Percentiles rank a stretch among this genome's conserved stretches.
These are phyloP conservation scores for Corythornis leucogaster DNA, from an alignment of 2,797 vertebrate species.

Conservation along the genomic window DNA sequence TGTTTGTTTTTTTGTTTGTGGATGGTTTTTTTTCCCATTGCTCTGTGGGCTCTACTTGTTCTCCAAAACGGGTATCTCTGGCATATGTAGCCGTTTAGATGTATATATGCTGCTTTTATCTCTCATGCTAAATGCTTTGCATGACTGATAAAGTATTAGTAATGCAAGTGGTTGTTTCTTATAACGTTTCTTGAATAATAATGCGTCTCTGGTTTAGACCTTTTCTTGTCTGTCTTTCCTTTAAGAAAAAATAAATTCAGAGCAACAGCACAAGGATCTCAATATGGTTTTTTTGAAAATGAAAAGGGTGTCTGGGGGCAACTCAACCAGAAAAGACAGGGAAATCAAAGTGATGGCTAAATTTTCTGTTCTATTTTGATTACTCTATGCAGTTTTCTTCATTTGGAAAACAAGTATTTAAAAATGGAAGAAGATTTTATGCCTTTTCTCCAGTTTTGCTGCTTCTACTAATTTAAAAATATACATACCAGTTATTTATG, in stretches of 20 bases:
- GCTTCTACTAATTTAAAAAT: background rate
- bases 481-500: background rate
- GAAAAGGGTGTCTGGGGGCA: background rate
- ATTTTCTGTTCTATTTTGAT: background rate
- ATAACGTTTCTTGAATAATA: conserved; percentile 7
- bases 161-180: conserved; percentile 17
- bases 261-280: background rate
- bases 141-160: conserved; percentile 31
- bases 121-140: background rate
- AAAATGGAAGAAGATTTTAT: background rate
- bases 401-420: background rate
- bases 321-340: conserved; percentile 5
- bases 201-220: background rate
- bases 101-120: conserved; percentile 8
- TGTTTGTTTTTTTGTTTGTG: background rate
- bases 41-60: background rate
- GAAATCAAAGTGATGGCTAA: background rate
- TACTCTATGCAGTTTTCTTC: background rate
- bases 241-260: background rate
- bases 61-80: background rate
- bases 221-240: conserved; percentile 20
- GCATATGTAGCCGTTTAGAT: background rate
- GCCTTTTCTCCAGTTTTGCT: background rate
- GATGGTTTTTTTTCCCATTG: background rate
- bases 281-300: background rate